Conservation (phyloP, 2,113 vertebrate genomes). For the Nerophis lumbriciformis region DNA sequence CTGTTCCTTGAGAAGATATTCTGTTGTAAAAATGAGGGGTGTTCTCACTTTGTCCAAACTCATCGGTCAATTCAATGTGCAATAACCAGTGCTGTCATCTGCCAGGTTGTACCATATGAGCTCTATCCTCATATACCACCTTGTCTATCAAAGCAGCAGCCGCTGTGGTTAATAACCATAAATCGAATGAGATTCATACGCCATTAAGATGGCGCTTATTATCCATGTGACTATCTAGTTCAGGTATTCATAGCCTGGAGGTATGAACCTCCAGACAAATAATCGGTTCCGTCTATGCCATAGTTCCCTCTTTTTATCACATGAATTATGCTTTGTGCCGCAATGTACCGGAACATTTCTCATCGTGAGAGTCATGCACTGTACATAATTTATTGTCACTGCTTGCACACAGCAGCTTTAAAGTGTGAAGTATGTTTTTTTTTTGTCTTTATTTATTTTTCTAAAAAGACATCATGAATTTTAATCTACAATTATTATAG, state of each 20-base stretch:
- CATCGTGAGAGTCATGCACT: constrained; percentile 43
- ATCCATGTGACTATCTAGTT: constrained; percentile 60
- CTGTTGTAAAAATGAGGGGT: too few species aligned
- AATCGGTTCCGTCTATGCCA: constrained; percentile 61
- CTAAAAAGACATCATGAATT: too few species aligned
- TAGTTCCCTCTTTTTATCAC: constrained; percentile 59
- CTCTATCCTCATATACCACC: constrained; percentile 33
- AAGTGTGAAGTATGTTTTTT: too few species aligned
- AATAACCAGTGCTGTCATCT: constrained; percentile 18
- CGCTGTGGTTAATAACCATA: constrained; percentile 64
- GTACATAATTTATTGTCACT: constrained; percentile 33
- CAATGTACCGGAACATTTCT: constrained; percentile 58
- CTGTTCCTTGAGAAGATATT: too few species aligned
- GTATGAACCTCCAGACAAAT: constrained; percentile 51
- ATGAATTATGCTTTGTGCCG: constrained; percentile 65
- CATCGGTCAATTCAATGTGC: background rate
- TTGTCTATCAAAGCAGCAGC: constrained; percentile 45
- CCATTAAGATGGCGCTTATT: constrained; percentile 69
- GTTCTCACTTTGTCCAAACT: background rate
- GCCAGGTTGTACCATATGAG: constrained; percentile 26
- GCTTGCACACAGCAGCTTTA: constrained; percentile 19
- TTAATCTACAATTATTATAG: too few species aligned
- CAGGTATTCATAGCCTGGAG: constrained; percentile 64
- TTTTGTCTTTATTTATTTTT: too few species aligned
- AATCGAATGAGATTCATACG: constrained; percentile 70